These are phyloP conservation scores for Cydia splendana DNA, from an alignment of 1,140 invertebrate species.

Conservation along the genomic window DNA sequence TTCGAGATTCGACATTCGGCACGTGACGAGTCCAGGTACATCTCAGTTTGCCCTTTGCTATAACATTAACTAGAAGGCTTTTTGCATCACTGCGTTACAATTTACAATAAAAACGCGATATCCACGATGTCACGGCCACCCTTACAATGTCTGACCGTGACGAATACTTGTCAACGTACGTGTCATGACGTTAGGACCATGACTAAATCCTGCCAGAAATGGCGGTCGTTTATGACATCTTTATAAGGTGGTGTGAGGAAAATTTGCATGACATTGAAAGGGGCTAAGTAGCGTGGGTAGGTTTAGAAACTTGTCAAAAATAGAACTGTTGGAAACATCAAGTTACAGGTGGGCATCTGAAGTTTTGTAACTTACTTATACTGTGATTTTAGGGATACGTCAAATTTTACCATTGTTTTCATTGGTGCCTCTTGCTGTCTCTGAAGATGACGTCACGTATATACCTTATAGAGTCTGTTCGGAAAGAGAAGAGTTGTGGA, in stretches of 20 bases:
- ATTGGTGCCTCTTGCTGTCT: no score
- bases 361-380: no score
- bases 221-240: constrained; percentile 34
- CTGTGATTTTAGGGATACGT: no score
- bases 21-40: neutral
- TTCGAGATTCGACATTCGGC: neutral
- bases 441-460: no score
- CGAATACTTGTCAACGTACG: constrained; percentile 30
- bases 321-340: no score
- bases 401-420: no score
- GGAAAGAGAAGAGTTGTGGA: no score
- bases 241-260: constrained; percentile 32
- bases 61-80: neutral
- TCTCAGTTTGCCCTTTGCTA: neutral
- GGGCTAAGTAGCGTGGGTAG: constrained; percentile 4
- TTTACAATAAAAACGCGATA: constrained; percentile 30
- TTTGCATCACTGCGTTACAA: constrained; percentile 18
- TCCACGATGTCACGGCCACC: constrained; percentile 32
- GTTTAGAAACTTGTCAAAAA: neutral
- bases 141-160: constrained; percentile 35
- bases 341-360: no score
- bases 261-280: constrained; percentile 36
- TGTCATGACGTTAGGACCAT: constrained; percentile 11
- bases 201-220: constrained; percentile 17
- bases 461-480: no score